A percentile compares a stretch with the other conserved stretches of the same genome.
These are phyloP conservation scores for Drosophila virilis DNA, from an alignment of 1,140 invertebrate genomes.

Conservation along the genomic window DNA sequence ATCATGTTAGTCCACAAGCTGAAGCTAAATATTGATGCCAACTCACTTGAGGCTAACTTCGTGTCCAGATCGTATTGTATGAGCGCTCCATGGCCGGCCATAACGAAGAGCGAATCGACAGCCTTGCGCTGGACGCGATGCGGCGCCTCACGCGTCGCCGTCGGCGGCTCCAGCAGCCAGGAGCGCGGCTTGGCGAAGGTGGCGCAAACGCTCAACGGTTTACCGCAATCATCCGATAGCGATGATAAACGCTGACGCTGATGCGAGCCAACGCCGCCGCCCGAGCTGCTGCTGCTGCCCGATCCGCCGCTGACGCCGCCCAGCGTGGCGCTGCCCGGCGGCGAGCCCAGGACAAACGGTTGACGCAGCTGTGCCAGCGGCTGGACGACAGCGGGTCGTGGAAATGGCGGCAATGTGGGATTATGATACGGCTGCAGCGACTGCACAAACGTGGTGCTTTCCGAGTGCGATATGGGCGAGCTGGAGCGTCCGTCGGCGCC, in stretches of 20 bases:
- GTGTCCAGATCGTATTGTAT: slow-evolving; percentile 96
- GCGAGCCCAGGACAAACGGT: slow-evolving; percentile 86
- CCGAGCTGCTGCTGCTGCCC: slow-evolving; percentile 17
- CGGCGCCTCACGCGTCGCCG: slow-evolving; percentile 84
- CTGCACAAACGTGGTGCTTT: slow-evolving; percentile 84
- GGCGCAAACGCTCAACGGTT: slow-evolving; percentile 90
- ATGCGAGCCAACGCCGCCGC: slow-evolving; percentile 37
- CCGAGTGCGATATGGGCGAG: slow-evolving; percentile 89
- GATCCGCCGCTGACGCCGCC: slow-evolving; percentile 9
- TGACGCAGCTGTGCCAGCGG: slow-evolving; percentile 95
- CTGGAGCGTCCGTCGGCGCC: slow-evolving; percentile 89
- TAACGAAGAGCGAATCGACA: slow-evolving; percentile 94
- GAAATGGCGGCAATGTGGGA: slow-evolving; percentile 94
- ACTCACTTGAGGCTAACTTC: slow-evolving; percentile 87
- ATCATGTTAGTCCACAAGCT: neutral
- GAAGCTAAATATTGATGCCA: neutral
- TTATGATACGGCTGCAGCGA: slow-evolving; percentile 91
- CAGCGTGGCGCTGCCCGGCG: slow-evolving; percentile 51
- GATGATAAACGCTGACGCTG: slow-evolving; percentile 88
- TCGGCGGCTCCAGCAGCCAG: slow-evolving; percentile 88
- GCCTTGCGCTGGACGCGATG: slow-evolving; percentile 85
- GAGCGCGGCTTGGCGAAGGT: slow-evolving; percentile 91
- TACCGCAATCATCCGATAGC: slow-evolving; percentile 87
- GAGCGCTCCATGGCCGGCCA: slow-evolving; percentile 94
- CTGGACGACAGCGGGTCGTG: slow-evolving; percentile 90